A percentile compares a stretch with the other conserved stretches of the same genome.
Conservation (phyloP, 2,888 invertebrate species). For the Polydrusus pterygomalis region DNA sequence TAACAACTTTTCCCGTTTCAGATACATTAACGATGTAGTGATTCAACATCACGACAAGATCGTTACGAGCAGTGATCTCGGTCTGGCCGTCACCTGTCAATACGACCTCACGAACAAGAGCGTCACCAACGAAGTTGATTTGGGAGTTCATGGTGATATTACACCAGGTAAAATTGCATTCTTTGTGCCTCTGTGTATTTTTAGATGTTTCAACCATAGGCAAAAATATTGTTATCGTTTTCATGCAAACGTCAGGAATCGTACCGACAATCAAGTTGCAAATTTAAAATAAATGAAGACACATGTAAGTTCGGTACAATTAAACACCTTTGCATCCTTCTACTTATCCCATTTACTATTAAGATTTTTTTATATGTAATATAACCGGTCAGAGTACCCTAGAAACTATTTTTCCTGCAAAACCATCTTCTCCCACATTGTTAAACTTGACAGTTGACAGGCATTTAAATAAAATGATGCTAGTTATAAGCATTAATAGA, state of each 20-base stretch:
- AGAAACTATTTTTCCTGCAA: neutral
- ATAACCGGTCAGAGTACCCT: neutral
- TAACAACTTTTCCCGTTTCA: conserved; percentile 52
- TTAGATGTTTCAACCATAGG: no score
- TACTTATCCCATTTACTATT: neutral
- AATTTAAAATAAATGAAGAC: no score
- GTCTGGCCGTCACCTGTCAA: conserved; percentile 94
- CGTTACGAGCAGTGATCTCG: conserved; percentile 94
- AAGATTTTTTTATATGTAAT: neutral
- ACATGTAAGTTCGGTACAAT: neutral
- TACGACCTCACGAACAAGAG: conserved; percentile 96
- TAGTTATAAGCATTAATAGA: neutral
- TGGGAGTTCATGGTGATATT: conserved; percentile 92
- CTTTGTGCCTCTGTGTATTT: no score
- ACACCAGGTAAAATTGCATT: conserved; percentile 60
- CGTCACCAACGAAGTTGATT: conserved; percentile 92
- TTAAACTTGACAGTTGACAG: neutral
- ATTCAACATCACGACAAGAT: conserved; percentile 97
- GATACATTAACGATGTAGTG: conserved; percentile 89
- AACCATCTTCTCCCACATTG: neutral
- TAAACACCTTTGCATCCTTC: neutral
- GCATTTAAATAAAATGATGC: neutral
- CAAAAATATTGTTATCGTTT: no score
- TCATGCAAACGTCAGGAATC: no score
- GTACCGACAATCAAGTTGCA: no score